Evolutionary conservation across 2,888 invertebrate species (phyloP).

Genomic region (Tetrapedia diversipes): DNA sequence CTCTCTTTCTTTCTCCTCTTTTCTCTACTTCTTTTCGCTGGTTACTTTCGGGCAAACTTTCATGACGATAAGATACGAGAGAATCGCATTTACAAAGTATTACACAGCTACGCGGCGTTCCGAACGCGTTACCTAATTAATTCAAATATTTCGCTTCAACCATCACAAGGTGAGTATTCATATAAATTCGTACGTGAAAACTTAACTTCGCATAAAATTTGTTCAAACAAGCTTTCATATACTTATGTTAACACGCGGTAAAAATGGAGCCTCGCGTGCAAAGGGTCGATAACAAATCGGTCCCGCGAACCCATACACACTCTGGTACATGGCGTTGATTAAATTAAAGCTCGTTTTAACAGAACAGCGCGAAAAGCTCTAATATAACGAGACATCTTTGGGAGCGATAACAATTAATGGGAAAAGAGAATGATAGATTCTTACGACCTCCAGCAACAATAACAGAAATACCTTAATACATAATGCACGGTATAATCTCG

Average conservation of each 20-base stretch:
- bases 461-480: slow-evolving; percentile 58
- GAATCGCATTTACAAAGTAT: neutral
- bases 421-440: slow-evolving; percentile 30
- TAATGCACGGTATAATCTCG: slow-evolving; percentile 20
- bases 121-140: neutral
- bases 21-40: too few relatives aligned
- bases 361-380: slow-evolving; percentile 61
- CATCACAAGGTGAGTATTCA: slow-evolving; percentile 43
- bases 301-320: slow-evolving; percentile 38
- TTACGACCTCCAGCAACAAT: slow-evolving; percentile 57
- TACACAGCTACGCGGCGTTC: too few relatives aligned
- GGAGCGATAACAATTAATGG: slow-evolving; percentile 59
- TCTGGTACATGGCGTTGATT: slow-evolving; percentile 60
- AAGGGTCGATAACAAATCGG: slow-evolving; percentile 41
- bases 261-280: slow-evolving; percentile 38
- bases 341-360: slow-evolving; percentile 43
- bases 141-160: slow-evolving; percentile 26
- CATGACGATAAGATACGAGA: slow-evolving; percentile 24
- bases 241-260: neutral
- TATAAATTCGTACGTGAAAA: slow-evolving; percentile 54
- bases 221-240: slow-evolving; percentile 32
- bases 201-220: slow-evolving; percentile 50
- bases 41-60: slow-evolving; percentile 21
- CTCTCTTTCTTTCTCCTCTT: neutral
- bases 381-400: slow-evolving; percentile 60